Conservation (phyloP, 2,888 invertebrate species). For the Xiphydria camelus region DNA sequence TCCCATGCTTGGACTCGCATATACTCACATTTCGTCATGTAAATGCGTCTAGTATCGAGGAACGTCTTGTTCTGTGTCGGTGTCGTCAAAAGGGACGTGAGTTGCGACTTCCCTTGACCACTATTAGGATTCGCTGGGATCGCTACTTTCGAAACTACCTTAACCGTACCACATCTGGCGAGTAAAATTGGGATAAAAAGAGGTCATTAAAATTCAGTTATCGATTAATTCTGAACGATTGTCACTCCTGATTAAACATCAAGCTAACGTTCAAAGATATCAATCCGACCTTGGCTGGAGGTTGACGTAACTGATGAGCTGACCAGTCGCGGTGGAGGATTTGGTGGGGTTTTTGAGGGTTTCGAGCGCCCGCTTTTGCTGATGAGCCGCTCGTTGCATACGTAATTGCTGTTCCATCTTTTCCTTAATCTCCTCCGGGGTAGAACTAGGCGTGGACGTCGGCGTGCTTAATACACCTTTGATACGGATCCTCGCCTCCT, state of each 20-base stretch:
- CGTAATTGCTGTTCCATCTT: constrained; percentile 90
- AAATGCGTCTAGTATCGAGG: constrained; percentile 69
- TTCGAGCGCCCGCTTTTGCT: constrained; percentile 80
- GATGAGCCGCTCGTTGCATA: constrained; percentile 85
- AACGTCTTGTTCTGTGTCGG: constrained; percentile 68
- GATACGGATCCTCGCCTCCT: too few species aligned
- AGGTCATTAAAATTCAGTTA: too few species aligned
- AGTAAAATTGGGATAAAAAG: too few species aligned
- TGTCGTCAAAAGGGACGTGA: constrained; percentile 69
- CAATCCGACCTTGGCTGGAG: constrained; percentile 65
- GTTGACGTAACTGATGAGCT: constrained; percentile 61
- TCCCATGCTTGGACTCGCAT: too few species aligned
- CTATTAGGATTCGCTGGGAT: constrained; percentile 62
- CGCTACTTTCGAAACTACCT: constrained; percentile 69
- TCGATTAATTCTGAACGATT: too few species aligned
- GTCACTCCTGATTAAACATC: too few species aligned
- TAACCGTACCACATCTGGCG: constrained; percentile 69
- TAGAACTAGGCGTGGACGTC: too few species aligned
- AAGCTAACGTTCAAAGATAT: too few species aligned
- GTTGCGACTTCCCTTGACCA: constrained; percentile 65
- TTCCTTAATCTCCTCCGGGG: constrained; percentile 79
- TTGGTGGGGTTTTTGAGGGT: constrained; percentile 50
- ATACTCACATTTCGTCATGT: constrained; percentile 72
- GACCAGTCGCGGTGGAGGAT: constrained; percentile 55
- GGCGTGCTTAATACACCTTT: too few species aligned